Base-by-base conservation (phyloP, 2,797 vertebrate species). In the Eutrigla gurnardus region DNA sequence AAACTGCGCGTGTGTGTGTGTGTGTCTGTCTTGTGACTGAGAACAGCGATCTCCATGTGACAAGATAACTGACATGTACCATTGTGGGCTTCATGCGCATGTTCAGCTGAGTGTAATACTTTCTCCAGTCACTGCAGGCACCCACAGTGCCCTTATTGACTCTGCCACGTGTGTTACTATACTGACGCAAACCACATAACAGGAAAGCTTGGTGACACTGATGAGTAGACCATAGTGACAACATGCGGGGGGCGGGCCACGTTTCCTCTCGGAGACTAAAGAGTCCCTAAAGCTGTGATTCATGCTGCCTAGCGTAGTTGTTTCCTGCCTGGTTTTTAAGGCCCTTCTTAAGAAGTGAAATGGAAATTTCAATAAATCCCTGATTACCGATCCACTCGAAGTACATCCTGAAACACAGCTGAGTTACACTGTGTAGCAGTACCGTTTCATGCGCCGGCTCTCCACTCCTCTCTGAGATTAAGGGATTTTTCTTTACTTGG, bases 341-440 rank as follows among this genome's bases (percentile, higher is more conserved):
- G 45, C 83, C 43, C 57, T 0, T 53, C 54, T 76, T 5, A 5
- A 77, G 47, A 67, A 52, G 50, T 69, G 64, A 5, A 83, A 77
- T 79, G 88, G 89, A 92, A 91, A 87, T 83, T 86, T 83, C 40
- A 81, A 61, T 76, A 83, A 90, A 70, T 83, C 90, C 89, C 84
- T 76, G 33, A 66, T 67, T 75, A 70, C 70, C 58, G 76, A 83
- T 75, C 53, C 59, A 37, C 52, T 78, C 53, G 71, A 39, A 49
- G 59, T 63, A 76, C 72, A 66, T 68, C 73, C 42, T 75, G 65
- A 77, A 74, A 75, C 79, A 52, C 71, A 86, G 70, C 73, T 64
- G 65, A 49, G 42, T 55, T 73, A 8, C 25, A 35, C 39, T 63
- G 54, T 15, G 50, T 61, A 35, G 65, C 46, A 7, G 7, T 3